Evolutionary conservation across 2,888 invertebrate genomes (phyloP), one percentile per base, ranked within the genome.

Genomic region (Anaspis maculata): DNA sequence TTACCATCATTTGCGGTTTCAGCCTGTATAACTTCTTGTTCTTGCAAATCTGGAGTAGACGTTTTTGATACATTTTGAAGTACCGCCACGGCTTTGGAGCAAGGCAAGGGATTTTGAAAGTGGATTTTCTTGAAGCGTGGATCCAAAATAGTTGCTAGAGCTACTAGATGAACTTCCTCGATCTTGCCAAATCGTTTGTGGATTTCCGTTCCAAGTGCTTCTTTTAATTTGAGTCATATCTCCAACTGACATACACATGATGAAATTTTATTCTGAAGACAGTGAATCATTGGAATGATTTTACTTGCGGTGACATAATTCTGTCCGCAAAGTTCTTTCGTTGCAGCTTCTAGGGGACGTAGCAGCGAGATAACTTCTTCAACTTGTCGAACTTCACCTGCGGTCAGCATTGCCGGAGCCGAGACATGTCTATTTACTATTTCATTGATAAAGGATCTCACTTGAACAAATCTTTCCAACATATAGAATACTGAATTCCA

Each of bases 391-490:
- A 54, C 39, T 42, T 50, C 51, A 32, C 28, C 41, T 25, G 50
- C 54, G 43, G 42, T 46, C 23, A 56, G 31, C 54, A 57, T 56
- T 32, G 41, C 45, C 27, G 52, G 51, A 22, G 51, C 43, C 38
- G 48, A 47, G 24, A 45, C 39, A 40, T 50, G 30, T 28, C 42
- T 47, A 32, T 48, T 34, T 27, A 54, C 42, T 41, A 46, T 46
- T 10, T 45, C 42, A 27, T 42, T 48, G 19, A 51, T 41, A 25
- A 28, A 41, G 27, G 29, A 30, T 25, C 44, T 43, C 33, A 46
- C 34, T 31, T 35, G 37, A 27, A 43, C 13, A 41, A 45, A 45
- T 34, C 44, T 34, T 32, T 46, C 37, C 6, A 52, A 22, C 42
- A 47, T 46, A 19, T 34, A 28, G 7, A 31, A 34, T 16, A 19